Evolutionary conservation across 2,113 vertebrate species (phyloP), one percentile per base, ranked within the genome.

Genomic region (Tetraodon nigroviridis): DNA sequence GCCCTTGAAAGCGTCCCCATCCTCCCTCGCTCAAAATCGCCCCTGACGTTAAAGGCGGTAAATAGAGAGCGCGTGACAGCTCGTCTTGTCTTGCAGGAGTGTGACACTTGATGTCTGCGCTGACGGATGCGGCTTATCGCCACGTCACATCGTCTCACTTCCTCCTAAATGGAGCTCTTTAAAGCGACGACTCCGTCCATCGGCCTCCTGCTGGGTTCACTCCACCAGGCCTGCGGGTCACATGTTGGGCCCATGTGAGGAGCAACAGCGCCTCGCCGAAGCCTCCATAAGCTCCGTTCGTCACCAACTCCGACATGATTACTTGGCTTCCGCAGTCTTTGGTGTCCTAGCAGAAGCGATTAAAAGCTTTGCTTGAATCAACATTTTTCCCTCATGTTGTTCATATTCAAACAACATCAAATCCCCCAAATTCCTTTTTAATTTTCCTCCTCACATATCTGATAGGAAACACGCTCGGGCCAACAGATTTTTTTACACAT

Each of bases 251-350:
- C 71, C 60, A 55, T 48, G 71, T 63, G 67, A 6, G 40, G n/a
- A 19, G 57, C 57, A 58, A 41, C 32, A 37, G 32, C 29, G 8
- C 70, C 37, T 22, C 42, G 15, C 45, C 41, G 61, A 51, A 65
- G 59, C 74, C 58, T 56, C 41, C 4, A 51, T 63, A 48, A 77
- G 50, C 59, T 32, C 64, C 51, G 80, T 76, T 84, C 79, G 79
- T 61, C 27, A 20, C 61, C 22, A 44, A 76, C 63, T 59, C 37
- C 44, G 40, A 79, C 83, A 84, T 58, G 63, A 78, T 62, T 52
- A 69, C 73, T 83, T 79, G 58, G 77, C 79, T 62, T 75, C 40
- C 51, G 62, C 54, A 44, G 51, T 51, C 48, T 29, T 20, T 53
- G 40, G n/a, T 58, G 57, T 72, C 65, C 15, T 17, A 61, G 62